Base-by-base conservation (phyloP, 2,888 invertebrate species). In the Stenolophus ochropezus region DNA sequence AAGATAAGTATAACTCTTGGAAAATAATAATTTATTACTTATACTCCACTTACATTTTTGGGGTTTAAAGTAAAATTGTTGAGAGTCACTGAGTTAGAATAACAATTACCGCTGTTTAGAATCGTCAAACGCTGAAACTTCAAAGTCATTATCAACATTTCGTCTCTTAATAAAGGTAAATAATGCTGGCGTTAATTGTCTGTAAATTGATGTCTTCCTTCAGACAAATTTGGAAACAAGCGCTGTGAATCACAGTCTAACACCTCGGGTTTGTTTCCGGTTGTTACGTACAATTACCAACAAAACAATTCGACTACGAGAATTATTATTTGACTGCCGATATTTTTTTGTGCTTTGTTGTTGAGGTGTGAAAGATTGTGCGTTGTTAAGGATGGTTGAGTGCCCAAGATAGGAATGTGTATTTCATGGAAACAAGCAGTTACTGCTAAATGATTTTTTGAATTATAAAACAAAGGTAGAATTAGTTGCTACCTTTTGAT, bases 141-240 rank as follows among this genome's bases (percentile, higher is more conserved):
- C 11, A 69, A 69, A 73, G 49, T 49, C 47, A 73, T 73, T 47
- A 77, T 53, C 14, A 16, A 75, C 75, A 56, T 56, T 75, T 75
- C 75, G 56, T 75, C 75, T 75, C 49, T 75, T 75, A 74, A 74
- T 49, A 42, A 74, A 74, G 11, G 21, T 74, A 74, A 74, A 74
- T 74, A 49, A 53, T 74, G 73, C 49, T 74, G 16, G 21, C 8
- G 76, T 76, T 76, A 77, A 77, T 77, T 77, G 61, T 77, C 20
- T 42, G 61, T 61, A 77, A 77, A 77, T 77, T 77, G 77, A 33
- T 20, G 77, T 77, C 77, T 77, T 77, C 77, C 77, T 77, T 23
- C 14, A 58, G 11, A 42, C 58, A 77, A 56, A 77, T 77, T 77
- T 18, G 14, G 14, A 77, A 58, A 33, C 42, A 77, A 77, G 58